Evolutionary conservation across 1,140 invertebrate species (phyloP).

Genomic region (Mizuhopecten yessoensis): DNA sequence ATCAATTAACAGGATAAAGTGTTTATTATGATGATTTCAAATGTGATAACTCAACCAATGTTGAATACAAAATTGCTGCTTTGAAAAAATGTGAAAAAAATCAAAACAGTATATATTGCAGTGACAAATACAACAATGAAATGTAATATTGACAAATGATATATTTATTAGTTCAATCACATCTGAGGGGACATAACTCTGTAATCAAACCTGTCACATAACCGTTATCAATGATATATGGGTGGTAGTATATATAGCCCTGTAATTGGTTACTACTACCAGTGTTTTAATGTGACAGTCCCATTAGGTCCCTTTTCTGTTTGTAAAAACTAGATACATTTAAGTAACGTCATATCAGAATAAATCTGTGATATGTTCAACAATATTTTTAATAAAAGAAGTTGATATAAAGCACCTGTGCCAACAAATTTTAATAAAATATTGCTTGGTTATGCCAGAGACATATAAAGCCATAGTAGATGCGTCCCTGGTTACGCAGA

Average conservation of each 20-base stretch:
- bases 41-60: background rate
- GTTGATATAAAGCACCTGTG: background rate
- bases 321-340: background rate
- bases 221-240: background rate
- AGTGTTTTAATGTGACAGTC: background rate
- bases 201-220: background rate
- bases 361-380: constrained; percentile 17
- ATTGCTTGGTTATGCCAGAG: background rate
- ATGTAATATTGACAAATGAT: background rate
- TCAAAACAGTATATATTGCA: no score
- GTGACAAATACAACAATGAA: background rate
- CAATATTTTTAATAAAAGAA: background rate
- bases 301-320: background rate
- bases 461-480: background rate
- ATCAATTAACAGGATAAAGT: background rate
- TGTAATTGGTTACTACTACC: background rate
- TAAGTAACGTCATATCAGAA: background rate
- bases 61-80: background rate
- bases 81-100: no score
- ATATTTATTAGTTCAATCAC: background rate
- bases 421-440: background rate
- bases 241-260: background rate
- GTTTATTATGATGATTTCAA: background rate
- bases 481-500: no score
- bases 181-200: background rate